Percentiles rank a stretch among this genome's conserved stretches.
phyloP scores from a whole-genome alignment of 2,797 vertebrate species.

The Labeo calbasu region DNA sequence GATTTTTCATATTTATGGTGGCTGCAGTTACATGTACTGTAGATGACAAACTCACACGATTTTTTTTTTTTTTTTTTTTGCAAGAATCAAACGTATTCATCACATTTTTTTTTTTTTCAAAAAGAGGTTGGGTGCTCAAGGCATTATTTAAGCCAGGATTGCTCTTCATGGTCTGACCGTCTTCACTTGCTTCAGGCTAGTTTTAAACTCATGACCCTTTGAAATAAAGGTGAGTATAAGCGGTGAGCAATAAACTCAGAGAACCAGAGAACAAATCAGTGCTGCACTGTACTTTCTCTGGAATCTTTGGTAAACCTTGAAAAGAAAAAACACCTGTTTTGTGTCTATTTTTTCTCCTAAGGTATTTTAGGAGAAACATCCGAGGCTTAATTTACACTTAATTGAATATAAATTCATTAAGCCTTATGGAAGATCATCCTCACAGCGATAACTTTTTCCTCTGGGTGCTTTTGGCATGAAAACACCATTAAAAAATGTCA shows the following conservation, averaged over 20 bases:
- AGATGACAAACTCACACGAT: not conserved
- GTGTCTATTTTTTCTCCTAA: not conserved
- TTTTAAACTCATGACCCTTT: conserved; percentile 25
- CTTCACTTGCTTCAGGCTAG: not conserved
- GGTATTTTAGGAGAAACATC: not conserved
- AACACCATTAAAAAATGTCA: not conserved
- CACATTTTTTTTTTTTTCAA: not conserved
- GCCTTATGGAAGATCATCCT: not conserved
- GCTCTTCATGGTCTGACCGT: not conserved
- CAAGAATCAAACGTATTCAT: not conserved
- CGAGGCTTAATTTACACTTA: conserved; percentile 1
- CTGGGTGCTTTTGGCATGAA: not conserved
- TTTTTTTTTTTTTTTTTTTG: not conserved
- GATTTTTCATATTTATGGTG: no score
- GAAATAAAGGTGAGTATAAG: conserved; percentile 12
- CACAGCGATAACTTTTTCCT: not conserved
- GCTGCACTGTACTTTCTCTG: not conserved
- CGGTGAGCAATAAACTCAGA: not conserved
- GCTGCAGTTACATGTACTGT: no score
- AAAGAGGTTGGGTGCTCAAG: not conserved
- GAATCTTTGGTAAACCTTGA: not conserved
- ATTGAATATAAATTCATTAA: not conserved
- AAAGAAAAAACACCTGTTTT: not conserved
- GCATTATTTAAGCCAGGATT: not conserved
- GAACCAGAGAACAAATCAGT: conserved; percentile 4